Evolutionary conservation across 2,113 vertebrate genomes (phyloP).

Genomic region (Varanus komodoensis): DNA sequence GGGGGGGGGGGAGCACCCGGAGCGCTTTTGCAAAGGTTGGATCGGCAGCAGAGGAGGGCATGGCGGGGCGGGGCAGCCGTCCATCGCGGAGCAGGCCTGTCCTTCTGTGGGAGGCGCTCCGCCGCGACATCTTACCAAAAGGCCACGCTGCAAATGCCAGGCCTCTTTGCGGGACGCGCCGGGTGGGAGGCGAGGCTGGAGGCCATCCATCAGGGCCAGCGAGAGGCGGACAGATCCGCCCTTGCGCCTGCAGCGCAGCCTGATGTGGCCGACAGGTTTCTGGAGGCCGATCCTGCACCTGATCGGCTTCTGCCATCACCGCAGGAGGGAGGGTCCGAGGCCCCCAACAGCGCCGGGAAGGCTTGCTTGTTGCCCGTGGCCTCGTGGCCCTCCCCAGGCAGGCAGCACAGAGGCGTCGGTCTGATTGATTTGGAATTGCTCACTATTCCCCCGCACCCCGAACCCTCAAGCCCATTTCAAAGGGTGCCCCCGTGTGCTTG

Average conservation of each 20-base stretch:
- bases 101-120: not conserved
- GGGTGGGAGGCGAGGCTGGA: not conserved
- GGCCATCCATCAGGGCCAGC: not conserved
- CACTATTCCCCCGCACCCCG: too few species aligned
- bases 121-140: not conserved
- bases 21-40: not conserved
- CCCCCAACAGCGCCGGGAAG: too few species aligned
- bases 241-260: not conserved
- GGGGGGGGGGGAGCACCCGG: not conserved
- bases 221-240: not conserved
- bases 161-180: not conserved
- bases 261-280: not conserved
- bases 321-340: not conserved
- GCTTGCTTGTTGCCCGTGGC: too few species aligned
- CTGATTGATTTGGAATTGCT: too few species aligned
- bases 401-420: too few species aligned
- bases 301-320: not conserved
- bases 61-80: not conserved
- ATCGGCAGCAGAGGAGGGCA: not conserved
- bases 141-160: not conserved
- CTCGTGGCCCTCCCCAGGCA: too few species aligned
- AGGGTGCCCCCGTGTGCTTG: too few species aligned
- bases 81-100: too few species aligned
- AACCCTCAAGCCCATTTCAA: too few species aligned
- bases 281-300: not conserved